phyloP scores from a whole-genome alignment of 1,140 invertebrate species.

The Brachystomella parvula region DNA sequence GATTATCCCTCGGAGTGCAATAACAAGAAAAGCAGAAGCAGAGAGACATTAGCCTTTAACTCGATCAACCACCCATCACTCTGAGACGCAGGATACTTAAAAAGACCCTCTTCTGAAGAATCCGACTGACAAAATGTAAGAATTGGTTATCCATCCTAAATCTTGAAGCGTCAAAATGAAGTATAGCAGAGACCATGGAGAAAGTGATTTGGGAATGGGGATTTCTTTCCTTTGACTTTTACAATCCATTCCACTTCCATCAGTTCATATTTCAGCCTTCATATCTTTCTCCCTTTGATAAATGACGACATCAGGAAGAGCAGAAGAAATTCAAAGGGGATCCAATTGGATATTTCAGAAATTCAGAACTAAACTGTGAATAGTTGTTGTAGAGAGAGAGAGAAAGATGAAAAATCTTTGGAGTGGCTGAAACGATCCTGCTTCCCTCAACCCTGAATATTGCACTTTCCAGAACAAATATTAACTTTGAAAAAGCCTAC shows the following conservation, averaged over 20 bases:
- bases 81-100: too few relatives aligned
- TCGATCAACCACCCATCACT: too few relatives aligned
- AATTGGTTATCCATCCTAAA: too few relatives aligned
- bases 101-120: too few relatives aligned
- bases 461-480: constrained; percentile 23
- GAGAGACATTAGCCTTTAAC: background rate
- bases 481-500: constrained; percentile 6
- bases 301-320: constrained; percentile 15
- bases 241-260: constrained; percentile 19
- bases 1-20: constrained; percentile 30
- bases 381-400: too few relatives aligned
- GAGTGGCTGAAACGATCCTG: too few relatives aligned
- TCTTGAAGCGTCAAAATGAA: too few relatives aligned
- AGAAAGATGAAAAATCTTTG: too few relatives aligned
- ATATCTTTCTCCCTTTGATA: constrained; percentile 18
- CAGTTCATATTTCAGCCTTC: constrained; percentile 23
- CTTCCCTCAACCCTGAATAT: constrained; percentile 5
- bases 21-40: background rate
- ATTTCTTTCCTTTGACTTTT: constrained; percentile 16
- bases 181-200: too few relatives aligned
- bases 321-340: background rate
- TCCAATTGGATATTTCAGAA: background rate
- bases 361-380: constrained; percentile 17
- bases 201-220: too few relatives aligned
- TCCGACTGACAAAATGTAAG: too few relatives aligned